These are phyloP conservation scores for Capromys pilorides DNA, from an alignment of 2,797 vertebrate genomes.

Conservation along the genomic window DNA sequence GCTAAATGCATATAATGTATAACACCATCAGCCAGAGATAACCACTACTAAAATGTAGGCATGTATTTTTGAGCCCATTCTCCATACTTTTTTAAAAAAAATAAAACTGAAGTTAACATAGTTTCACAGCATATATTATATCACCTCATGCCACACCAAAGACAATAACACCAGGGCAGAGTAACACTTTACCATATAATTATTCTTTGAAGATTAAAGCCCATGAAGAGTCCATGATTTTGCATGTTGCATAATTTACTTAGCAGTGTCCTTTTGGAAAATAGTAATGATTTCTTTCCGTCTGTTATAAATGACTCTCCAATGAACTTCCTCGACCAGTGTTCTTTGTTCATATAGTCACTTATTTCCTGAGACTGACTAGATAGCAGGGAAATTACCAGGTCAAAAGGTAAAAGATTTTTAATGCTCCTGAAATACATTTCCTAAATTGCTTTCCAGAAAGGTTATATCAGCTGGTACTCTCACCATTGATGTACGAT, in stretches of 20 bases:
- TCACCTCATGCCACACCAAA: neutral
- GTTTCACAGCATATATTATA: neutral
- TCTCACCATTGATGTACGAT: neutral
- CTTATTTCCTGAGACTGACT: slow-evolving; percentile 63
- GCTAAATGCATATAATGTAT: neutral
- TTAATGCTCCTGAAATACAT: slow-evolving; percentile 71
- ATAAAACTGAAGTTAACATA: neutral
- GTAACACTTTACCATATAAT: neutral
- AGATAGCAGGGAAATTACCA: slow-evolving; percentile 60
- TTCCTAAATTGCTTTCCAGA: slow-evolving; percentile 71
- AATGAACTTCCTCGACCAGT: slow-evolving; percentile 59
- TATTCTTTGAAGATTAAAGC: slow-evolving; percentile 10
- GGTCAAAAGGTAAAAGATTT: slow-evolving; percentile 67
- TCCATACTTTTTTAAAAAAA: neutral
- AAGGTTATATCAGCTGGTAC: slow-evolving; percentile 49
- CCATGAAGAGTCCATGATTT: slow-evolving; percentile 14
- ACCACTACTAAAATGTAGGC: neutral
- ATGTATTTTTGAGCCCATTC: neutral
- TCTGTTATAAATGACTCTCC: slow-evolving; percentile 58
- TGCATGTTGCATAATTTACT: slow-evolving; percentile 40
- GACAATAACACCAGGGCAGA: neutral
- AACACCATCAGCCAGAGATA: neutral
- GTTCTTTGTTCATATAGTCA: slow-evolving; percentile 64
- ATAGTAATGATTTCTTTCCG: slow-evolving; percentile 57
- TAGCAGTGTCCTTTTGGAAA: slow-evolving; percentile 28